Conservation (phyloP, 1,140 invertebrate genomes). For the Zaprionus capensis region DNA sequence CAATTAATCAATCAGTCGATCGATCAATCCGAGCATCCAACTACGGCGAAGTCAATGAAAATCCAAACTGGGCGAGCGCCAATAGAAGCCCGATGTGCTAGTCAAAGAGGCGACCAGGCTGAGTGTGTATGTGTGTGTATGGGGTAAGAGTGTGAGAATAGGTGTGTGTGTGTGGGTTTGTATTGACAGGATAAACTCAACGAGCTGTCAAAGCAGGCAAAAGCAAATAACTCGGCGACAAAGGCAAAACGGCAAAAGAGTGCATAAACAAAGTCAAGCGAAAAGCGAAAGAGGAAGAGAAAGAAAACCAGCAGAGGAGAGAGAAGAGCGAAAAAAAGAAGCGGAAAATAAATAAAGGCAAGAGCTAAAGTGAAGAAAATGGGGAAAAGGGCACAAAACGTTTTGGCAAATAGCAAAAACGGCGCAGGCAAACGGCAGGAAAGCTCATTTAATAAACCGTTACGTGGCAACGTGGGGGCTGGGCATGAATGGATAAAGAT, state of each 20-base stretch:
- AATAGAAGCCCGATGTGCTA: constrained; percentile 42
- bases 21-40: constrained; percentile 66
- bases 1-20: constrained; percentile 78
- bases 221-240: constrained; percentile 70
- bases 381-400: constrained; percentile 41
- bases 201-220: constrained; percentile 67
- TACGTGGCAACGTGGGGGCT: constrained; percentile 52
- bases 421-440: constrained; percentile 3
- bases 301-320: neutral
- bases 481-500: constrained; percentile 25
- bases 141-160: constrained; percentile 5
- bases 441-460: constrained; percentile 65
- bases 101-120: constrained; percentile 33
- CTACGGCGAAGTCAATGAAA: constrained; percentile 45
- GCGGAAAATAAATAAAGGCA: constrained; percentile 56
- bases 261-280: constrained; percentile 48
- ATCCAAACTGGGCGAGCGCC: constrained; percentile 29
- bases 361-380: constrained; percentile 10
- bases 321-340: constrained; percentile 21
- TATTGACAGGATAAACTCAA: constrained; percentile 79
- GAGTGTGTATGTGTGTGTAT: constrained; percentile 17
- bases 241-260: constrained; percentile 51
- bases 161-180: constrained; percentile 26
- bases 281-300: neutral
- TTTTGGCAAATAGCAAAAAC: constrained; percentile 37